Conservation (phyloP, 1,140 invertebrate genomes). For the Philopotamus ludificatus region DNA sequence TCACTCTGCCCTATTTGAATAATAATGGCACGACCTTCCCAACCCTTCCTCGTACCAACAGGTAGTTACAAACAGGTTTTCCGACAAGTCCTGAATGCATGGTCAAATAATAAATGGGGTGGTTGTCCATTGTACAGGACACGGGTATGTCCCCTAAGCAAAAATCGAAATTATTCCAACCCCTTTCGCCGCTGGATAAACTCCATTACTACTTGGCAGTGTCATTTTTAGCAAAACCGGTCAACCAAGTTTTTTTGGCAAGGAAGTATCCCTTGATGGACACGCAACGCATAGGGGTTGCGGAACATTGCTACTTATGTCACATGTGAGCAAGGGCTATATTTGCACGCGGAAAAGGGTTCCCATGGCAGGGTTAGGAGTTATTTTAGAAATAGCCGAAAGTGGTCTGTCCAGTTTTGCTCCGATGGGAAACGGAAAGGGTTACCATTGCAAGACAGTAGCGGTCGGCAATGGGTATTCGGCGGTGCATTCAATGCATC, state of each 20-base stretch:
- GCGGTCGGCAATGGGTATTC: constrained; percentile 39
- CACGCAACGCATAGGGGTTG: constrained; percentile 16
- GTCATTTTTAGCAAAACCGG: constrained; percentile 35
- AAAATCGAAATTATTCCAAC: constrained; percentile 17
- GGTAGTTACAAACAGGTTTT: constrained; percentile 42
- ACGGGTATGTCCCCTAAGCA: constrained; percentile 19
- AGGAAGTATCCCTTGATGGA: constrained; percentile 39
- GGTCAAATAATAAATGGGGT: constrained; percentile 37
- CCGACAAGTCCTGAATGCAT: constrained; percentile 24
- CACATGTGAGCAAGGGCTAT: background rate
- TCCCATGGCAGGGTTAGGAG: background rate
- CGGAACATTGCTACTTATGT: constrained; percentile 9
- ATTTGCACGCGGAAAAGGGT: background rate
- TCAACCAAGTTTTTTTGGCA: constrained; percentile 36
- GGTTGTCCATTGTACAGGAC: constrained; percentile 32
- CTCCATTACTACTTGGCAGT: constrained; percentile 12
- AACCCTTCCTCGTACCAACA: constrained; percentile 26
- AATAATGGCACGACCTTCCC: background rate
- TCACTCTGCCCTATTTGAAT: too few species aligned
- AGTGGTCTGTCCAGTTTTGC: constrained; percentile 49
- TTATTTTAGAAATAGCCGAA: constrained; percentile 49
- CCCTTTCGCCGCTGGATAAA: background rate
- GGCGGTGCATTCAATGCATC: constrained; percentile 17
- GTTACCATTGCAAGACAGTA: background rate
- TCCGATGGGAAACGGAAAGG: constrained; percentile 39